A percentile compares a stretch with the other conserved stretches of the same genome.
Conservation (phyloP, 1,140 invertebrate genomes). For the Phthorimaea operculella region DNA sequence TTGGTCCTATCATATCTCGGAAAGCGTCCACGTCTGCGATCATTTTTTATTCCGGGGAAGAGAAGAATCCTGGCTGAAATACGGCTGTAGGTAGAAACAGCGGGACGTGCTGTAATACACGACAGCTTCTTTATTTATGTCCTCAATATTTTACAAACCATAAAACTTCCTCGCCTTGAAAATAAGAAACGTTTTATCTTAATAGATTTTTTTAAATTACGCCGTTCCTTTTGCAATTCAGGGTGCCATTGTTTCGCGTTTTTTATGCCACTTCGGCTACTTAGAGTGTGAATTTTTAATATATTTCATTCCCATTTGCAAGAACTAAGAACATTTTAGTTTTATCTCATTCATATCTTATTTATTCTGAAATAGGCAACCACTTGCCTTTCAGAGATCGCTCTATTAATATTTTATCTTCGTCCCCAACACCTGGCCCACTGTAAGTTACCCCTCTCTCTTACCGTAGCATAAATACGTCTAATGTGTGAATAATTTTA, state of each 20-base stretch:
- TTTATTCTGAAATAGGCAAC: too few species aligned
- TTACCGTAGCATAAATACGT: neutral
- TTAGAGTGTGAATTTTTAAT: too few species aligned
- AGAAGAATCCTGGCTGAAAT: slow-evolving; percentile 57
- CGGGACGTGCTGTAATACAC: slow-evolving; percentile 56
- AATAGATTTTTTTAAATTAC: slow-evolving; percentile 47
- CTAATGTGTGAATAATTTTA: slow-evolving; percentile 53
- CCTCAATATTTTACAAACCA: slow-evolving; percentile 64
- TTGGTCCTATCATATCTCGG: slow-evolving; percentile 7
- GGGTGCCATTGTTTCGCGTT: too few species aligned
- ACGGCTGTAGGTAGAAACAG: slow-evolving; percentile 36
- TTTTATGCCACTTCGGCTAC: too few species aligned
- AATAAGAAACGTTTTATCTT: slow-evolving; percentile 61
- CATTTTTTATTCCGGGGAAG: slow-evolving; percentile 45
- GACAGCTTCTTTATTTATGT: slow-evolving; percentile 59
- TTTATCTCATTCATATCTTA: too few species aligned
- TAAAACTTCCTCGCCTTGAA: slow-evolving; percentile 55
- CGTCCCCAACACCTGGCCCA: too few species aligned
- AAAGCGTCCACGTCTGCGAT: slow-evolving; percentile 42
- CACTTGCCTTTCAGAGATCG: too few species aligned
- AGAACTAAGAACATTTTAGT: too few species aligned
- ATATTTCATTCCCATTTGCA: too few species aligned
- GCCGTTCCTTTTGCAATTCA: too few species aligned
- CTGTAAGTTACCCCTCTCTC: neutral
- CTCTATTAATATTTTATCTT: too few species aligned